phyloP scores from a whole-genome alignment of 1,140 invertebrate species.

The Papilio dardanus region DNA sequence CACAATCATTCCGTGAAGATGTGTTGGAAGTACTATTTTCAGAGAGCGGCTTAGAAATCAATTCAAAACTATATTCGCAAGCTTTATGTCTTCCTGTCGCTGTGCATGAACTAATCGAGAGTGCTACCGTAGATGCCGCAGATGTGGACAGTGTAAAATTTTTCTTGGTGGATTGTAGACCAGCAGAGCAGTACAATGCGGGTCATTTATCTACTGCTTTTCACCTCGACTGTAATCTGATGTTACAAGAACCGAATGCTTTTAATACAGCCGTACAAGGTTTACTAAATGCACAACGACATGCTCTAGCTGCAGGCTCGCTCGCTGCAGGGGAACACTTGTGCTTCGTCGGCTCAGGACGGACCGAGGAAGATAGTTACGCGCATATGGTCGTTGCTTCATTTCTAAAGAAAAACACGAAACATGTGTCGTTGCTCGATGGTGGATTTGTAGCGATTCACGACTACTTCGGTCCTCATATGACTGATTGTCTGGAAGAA shows the following conservation, averaged over 20 bases:
- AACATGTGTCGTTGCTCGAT: conserved; percentile 95
- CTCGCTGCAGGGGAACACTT: conserved; percentile 97
- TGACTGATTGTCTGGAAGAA: conserved; percentile 90
- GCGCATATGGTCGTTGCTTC: conserved; percentile 99
- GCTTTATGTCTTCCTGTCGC: conserved; percentile 97
- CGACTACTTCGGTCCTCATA: conserved; percentile 91
- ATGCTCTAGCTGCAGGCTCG: conserved; percentile 94
- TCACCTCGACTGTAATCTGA: conserved; percentile 98
- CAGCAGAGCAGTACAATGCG: conserved; percentile 97
- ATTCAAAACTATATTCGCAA: conserved; percentile 87
- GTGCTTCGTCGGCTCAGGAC: conserved; percentile 98
- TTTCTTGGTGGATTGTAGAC: conserved; percentile 98
- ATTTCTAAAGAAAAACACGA: conserved; percentile 96
- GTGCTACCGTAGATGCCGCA: conserved; percentile 86
- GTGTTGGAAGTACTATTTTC: conserved; percentile 85
- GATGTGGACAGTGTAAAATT: conserved; percentile 89
- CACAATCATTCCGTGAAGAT: conserved; percentile 94
- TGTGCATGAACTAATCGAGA: conserved; percentile 92
- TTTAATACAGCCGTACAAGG: conserved; percentile 98
- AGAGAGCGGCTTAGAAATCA: conserved; percentile 76
- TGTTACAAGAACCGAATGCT: conserved; percentile 97
- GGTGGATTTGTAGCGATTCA: conserved; percentile 97
- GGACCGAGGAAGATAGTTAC: conserved; percentile 97
- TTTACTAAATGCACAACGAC: conserved; percentile 93
- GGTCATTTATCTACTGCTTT: conserved; percentile 98